phyloP scores from a whole-genome alignment of 1,140 invertebrate genomes.

The Euura lappo region DNA sequence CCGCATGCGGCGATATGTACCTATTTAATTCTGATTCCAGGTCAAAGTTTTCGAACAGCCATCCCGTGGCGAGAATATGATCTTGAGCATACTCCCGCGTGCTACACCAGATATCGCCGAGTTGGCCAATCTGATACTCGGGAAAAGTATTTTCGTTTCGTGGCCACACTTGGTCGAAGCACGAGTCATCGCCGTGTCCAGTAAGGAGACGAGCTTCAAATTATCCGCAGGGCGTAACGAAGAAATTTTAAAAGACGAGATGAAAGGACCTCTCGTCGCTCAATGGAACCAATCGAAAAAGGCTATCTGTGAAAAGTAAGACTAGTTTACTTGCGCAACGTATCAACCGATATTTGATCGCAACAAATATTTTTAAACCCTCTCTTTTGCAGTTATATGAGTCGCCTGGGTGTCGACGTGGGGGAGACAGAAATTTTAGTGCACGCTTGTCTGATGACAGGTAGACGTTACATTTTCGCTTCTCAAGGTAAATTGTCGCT shows the following conservation, averaged over 20 bases:
- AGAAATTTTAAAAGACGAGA: constrained; percentile 26
- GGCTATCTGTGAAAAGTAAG: not conserved
- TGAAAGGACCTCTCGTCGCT: constrained; percentile 11
- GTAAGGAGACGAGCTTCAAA: constrained; percentile 28
- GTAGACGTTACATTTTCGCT: constrained; percentile 66
- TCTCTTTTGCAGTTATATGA: constrained; percentile 65
- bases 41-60: constrained; percentile 87
- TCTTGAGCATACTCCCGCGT: constrained; percentile 68
- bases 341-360: not conserved
- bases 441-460: constrained; percentile 74
- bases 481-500: constrained; percentile 66
- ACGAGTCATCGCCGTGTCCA: constrained; percentile 44
- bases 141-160: constrained; percentile 76
- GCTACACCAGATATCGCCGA: constrained; percentile 43
- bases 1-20: not conserved
- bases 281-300: constrained; percentile 24
- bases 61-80: constrained; percentile 82
- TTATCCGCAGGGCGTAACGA: constrained; percentile 4
- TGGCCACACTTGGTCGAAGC: constrained; percentile 91
- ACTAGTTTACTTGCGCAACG: constrained; percentile 11
- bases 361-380: not conserved
- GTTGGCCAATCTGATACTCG: constrained; percentile 71
- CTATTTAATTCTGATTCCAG: constrained; percentile 25
- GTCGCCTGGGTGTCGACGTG: constrained; percentile 75
- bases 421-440: constrained; percentile 75